Conservation (phyloP, 2,888 invertebrate genomes). For the Anthophora plumipes region DNA sequence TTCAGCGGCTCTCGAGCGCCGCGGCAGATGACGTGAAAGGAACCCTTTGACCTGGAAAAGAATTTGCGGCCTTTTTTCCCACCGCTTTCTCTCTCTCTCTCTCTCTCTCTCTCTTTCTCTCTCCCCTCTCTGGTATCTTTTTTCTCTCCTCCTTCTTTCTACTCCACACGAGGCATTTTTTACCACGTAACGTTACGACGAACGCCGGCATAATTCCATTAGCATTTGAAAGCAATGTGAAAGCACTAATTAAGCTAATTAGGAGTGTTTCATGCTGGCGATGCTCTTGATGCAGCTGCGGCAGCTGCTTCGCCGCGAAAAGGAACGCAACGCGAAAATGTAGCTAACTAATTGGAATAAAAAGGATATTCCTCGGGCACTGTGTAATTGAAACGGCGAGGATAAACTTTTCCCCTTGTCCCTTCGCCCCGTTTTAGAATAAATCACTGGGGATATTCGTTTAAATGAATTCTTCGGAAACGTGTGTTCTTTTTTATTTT, state of each 20-base stretch:
- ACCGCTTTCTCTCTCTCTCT: slow-evolving; percentile 22
- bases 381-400: slow-evolving; percentile 37
- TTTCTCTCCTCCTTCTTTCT: neutral
- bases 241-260: slow-evolving; percentile 63
- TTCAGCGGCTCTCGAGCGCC: slow-evolving; percentile 58
- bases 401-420: neutral
- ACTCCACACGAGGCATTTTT: slow-evolving; percentile 21
- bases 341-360: slow-evolving; percentile 50
- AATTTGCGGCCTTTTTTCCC: slow-evolving; percentile 56
- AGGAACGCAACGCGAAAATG: slow-evolving; percentile 36
- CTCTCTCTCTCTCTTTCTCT: neutral
- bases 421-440: neutral
- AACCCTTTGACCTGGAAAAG: slow-evolving; percentile 67
- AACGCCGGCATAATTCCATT: slow-evolving; percentile 55
- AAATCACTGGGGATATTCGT: slow-evolving; percentile 46
- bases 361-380: slow-evolving; percentile 14
- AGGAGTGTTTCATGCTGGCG: slow-evolving; percentile 56
- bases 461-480: slow-evolving; percentile 39
- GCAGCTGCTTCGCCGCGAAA: neutral
- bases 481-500: too few relatives aligned
- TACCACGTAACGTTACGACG: slow-evolving; percentile 50
- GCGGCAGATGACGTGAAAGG: slow-evolving; percentile 67
- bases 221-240: slow-evolving; percentile 58
- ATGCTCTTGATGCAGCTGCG: slow-evolving; percentile 43
- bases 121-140: neutral